Conservation (phyloP, 2,888 invertebrate species). For the Zaprionus obscuricornis region DNA sequence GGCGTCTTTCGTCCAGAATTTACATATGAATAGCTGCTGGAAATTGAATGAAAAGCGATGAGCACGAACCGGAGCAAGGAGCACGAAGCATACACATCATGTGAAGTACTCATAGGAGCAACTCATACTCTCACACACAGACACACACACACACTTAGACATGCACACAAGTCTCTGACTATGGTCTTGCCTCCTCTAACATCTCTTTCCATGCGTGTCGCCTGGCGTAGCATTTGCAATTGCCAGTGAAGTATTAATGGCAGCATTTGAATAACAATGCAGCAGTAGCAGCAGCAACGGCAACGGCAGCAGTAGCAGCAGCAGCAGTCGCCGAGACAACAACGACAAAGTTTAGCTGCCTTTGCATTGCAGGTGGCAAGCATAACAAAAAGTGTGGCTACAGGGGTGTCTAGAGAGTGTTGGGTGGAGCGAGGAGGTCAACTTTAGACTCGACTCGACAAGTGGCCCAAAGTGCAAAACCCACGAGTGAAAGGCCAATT, state of each 20-base stretch:
- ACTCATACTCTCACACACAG: too few relatives aligned
- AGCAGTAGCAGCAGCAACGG: background rate
- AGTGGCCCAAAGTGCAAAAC: conserved; percentile 31
- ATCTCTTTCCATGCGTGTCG: conserved; percentile 9
- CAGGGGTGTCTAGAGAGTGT: too few relatives aligned
- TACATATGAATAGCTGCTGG: conserved; percentile 66
- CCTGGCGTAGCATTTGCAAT: conserved; percentile 54
- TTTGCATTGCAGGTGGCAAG: background rate
- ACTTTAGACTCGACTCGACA: conserved; percentile 27
- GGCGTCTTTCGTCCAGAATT: conserved; percentile 40
- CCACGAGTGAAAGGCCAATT: conserved; percentile 39
- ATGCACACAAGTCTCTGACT: background rate
- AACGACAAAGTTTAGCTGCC: conserved; percentile 33
- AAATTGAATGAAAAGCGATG: conserved; percentile 51
- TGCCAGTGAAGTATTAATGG: conserved; percentile 75
- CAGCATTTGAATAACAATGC: conserved; percentile 75
- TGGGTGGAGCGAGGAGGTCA: background rate
- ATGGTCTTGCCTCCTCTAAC: conserved; percentile 6
- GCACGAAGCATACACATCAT: conserved; percentile 1
- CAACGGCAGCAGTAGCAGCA: conserved; percentile 3
- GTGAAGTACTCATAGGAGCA: too few relatives aligned
- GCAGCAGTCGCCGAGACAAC: background rate
- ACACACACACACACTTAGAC: conserved; percentile 12
- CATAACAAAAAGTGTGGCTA: too few relatives aligned
- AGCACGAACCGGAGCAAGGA: conserved; percentile 24